Evolutionary conservation across 1,140 invertebrate genomes (phyloP), one percentile per base, ranked within the genome.

Genomic region (Drosophila bocki): DNA sequence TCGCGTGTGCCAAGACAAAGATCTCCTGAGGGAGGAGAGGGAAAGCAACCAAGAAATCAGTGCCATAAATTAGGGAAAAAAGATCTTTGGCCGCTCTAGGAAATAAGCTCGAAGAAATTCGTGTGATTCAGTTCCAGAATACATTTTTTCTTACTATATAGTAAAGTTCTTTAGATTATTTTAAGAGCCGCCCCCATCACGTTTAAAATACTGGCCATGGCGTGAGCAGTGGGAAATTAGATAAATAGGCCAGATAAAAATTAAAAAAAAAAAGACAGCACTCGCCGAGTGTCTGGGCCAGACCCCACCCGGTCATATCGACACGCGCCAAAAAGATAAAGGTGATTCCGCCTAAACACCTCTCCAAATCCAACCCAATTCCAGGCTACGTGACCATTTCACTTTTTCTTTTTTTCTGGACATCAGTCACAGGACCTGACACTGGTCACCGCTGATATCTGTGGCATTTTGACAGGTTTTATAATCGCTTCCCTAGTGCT

Each of bases 1-100:
- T 88, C 80, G 74, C 76, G 71, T 82, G 75, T 84, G 62, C 61
- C 48, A n/a, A 48, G 57, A 42, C 53, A 39, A 56, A 56, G 53
- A 39, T 29, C 5, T 29, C 26, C 35, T 2, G 5, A 22, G 19
- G 13, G 13, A 19, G 19, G 5, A 15, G 48, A 29, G 53, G 15
- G 48, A 77, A 65, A 35, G 45, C 63, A 42, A 41, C 26, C 37
- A 50, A 59, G 58, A 67, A 67, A 54, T 33, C 15, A 54, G 19
- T 45, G 42, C 48, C 63, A 74, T 62, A 88, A 81, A 53, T 70
- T 51, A 32, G 41, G 15, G 26, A 47, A 7, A 42, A 64, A 59
- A 51, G 51, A 56, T 33, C 51, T 57, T 44, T 33, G 37, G 35
- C n/a, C 9, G 41, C n/a, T 29, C n/a, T 26, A 1, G 26, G 2